Percentiles rank a stretch among this genome's conserved stretches.
Evolutionary conservation across 1,140 invertebrate genomes (phyloP).

Genomic region (Hylyphantes graminicola): DNA sequence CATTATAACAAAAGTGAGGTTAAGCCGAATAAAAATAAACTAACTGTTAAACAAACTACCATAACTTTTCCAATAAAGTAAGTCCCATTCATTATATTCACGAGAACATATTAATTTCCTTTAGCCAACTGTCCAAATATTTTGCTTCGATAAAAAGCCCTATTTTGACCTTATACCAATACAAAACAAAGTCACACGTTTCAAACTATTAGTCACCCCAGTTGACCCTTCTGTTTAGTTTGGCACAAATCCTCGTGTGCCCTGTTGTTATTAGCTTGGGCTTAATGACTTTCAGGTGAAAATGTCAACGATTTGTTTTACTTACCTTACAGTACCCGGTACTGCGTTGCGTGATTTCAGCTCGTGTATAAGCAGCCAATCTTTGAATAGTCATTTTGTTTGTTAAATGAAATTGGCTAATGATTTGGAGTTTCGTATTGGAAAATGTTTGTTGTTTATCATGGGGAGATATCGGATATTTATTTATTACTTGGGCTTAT

Average conservation of each 20-base stretch:
- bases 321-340: neutral
- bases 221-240: conserved; percentile 42
- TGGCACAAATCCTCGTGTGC: neutral
- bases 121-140: neutral
- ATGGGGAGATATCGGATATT: no score
- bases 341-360: conserved; percentile 17
- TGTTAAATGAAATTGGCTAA: conserved; percentile 39
- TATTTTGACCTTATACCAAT: neutral
- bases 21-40: no score
- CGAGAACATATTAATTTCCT: conserved; percentile 20
- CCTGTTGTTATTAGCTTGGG: conserved; percentile 30
- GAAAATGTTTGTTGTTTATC: no score
- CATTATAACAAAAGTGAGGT: no score
- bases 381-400: conserved; percentile 9
- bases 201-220: no score
- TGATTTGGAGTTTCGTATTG: neutral
- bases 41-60: neutral
- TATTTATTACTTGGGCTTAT: no score
- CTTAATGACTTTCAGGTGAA: conserved; percentile 33
- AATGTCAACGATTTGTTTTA: conserved; percentile 25
- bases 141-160: neutral
- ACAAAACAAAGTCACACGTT: neutral
- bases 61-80: neutral
- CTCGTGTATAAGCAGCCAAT: neutral
- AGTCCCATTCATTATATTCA: neutral